Percentiles rank a stretch among this genome's conserved stretches.
phyloP scores from a whole-genome alignment of 2,888 invertebrate species.

The Ariolimax columbianus region DNA sequence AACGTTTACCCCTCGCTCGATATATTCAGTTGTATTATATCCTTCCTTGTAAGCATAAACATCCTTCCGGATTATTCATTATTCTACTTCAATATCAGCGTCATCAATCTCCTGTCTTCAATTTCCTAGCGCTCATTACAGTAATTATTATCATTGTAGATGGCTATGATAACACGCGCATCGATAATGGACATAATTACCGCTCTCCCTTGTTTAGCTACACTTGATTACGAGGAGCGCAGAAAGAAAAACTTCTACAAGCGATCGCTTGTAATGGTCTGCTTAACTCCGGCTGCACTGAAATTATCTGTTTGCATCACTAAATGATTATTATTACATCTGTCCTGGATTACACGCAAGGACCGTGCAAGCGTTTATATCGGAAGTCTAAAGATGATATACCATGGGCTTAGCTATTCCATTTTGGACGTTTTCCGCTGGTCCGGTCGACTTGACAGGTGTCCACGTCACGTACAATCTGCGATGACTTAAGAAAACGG shows the following conservation, averaged over 20 bases:
- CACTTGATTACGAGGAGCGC: neutral
- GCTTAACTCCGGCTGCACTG: neutral
- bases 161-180: slow-evolving; percentile 4
- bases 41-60: neutral
- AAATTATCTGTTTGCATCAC: neutral
- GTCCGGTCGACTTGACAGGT: neutral
- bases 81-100: neutral
- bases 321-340: slow-evolving; percentile 5
- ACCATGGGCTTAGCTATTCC: neutral
- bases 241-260: slow-evolving; percentile 1
- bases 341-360: neutral
- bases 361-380: neutral
- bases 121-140: neutral
- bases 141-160: neutral
- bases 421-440: neutral
- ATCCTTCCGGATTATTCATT: neutral
- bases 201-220: neutral
- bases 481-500: too few species aligned
- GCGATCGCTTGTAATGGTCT: slow-evolving; percentile 1
- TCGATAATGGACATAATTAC: slow-evolving; percentile 13
- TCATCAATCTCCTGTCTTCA: neutral
- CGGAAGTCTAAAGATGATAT: neutral
- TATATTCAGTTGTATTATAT: neutral
- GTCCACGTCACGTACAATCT: too few species aligned
- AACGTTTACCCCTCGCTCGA: too few species aligned